Conservation (phyloP, 2,888 invertebrate genomes). For the Scaptomyza reducta region DNA sequence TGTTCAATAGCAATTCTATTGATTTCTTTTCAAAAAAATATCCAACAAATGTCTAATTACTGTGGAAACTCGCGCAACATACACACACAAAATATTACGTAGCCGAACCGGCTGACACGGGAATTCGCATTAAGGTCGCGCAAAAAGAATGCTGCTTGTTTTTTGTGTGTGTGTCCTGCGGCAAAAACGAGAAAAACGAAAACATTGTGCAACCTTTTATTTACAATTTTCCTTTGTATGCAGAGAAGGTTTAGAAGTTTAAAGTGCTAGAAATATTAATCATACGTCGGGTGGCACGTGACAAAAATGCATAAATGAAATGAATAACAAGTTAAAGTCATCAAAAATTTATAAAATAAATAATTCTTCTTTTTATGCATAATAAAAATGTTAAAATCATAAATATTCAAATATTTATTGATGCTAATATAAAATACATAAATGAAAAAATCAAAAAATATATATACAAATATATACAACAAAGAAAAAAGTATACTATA, state of each 20-base stretch:
- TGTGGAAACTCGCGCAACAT: slow-evolving; percentile 12
- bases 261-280: slow-evolving; percentile 20
- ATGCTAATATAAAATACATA: too few species aligned
- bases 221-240: background rate
- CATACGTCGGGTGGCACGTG: slow-evolving; percentile 1
- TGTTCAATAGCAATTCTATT: slow-evolving; percentile 22
- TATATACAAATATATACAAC: too few species aligned
- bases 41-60: slow-evolving; percentile 41
- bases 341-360: background rate
- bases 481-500: too few species aligned
- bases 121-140: slow-evolving; percentile 35
- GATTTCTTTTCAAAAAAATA: slow-evolving; percentile 36
- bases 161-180: slow-evolving; percentile 23
- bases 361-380: too few species aligned
- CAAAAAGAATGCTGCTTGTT: slow-evolving; percentile 15
- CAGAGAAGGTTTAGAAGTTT: background rate
- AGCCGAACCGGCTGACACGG: slow-evolving; percentile 40
- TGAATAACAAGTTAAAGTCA: background rate
- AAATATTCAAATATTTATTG: too few species aligned
- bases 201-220: slow-evolving; percentile 5
- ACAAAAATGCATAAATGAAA: background rate
- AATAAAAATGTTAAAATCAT: background rate
- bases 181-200: background rate
- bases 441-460: too few species aligned
- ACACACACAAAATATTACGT: slow-evolving; percentile 44